Evolutionary conservation across 2,113 vertebrate species (phyloP).

Genomic region (Tupaia tana): DNA sequence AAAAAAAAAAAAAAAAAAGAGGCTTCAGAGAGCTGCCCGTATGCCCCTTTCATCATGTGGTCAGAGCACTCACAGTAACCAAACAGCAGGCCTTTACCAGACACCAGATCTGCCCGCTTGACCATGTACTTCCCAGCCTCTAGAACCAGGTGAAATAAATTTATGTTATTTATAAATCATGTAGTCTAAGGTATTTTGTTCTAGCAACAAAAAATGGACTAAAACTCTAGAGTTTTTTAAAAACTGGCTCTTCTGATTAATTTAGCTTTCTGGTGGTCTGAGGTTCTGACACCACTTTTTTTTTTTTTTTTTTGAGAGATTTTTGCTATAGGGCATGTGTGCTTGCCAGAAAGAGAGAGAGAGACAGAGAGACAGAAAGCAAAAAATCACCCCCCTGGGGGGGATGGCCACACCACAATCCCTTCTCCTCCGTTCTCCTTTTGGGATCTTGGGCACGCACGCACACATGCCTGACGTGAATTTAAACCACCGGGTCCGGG

Average conservation of each 20-base stretch:
- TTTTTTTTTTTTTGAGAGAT: neutral
- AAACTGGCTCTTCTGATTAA: neutral
- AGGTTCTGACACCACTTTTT: neutral
- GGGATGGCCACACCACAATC: too few species aligned
- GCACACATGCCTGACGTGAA: too few species aligned
- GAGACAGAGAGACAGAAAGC: too few species aligned
- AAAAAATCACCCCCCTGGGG: too few species aligned
- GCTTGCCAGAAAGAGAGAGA: too few species aligned
- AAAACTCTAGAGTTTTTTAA: neutral
- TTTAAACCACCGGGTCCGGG: too few species aligned
- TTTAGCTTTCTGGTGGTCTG: neutral
- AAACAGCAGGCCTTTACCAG: neutral
- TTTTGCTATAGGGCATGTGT: too few species aligned
- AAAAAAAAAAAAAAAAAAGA: too few species aligned
- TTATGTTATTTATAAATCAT: neutral
- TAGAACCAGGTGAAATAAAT: neutral
- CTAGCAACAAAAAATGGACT: neutral
- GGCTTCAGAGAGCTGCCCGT: neutral
- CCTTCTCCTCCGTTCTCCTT: too few species aligned
- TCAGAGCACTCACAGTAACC: neutral
- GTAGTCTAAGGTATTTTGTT: neutral
- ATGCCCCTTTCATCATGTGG: neutral
- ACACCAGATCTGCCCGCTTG: neutral
- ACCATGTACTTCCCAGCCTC: neutral
- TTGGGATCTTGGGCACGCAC: too few species aligned